Percentiles rank a stretch among this genome's conserved stretches.
phyloP scores from a whole-genome alignment of 2,888 invertebrate genomes.

The Caprella mutica region DNA sequence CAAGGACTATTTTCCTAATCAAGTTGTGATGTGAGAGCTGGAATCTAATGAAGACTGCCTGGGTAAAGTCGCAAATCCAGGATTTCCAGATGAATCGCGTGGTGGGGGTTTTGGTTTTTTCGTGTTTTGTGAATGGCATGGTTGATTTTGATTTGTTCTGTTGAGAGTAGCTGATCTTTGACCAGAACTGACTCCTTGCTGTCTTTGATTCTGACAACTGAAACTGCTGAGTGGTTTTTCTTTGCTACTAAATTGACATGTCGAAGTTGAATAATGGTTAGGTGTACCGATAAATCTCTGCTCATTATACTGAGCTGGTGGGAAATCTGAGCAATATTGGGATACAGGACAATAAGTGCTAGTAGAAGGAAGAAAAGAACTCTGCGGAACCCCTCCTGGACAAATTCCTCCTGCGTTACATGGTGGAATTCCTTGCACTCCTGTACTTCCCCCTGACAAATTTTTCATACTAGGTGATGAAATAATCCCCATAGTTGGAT shows the following conservation, averaged over 20 bases:
- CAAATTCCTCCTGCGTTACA: constrained; percentile 2
- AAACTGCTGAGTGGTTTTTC: neutral
- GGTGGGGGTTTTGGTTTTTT: constrained; percentile 4
- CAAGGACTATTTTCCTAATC: too few relatives aligned
- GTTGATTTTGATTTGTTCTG: neutral
- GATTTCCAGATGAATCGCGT: neutral
- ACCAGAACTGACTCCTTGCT: neutral
- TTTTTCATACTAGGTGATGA: too few relatives aligned
- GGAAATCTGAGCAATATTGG: neutral
- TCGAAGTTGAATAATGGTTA: neutral
- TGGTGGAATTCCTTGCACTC: too few relatives aligned
- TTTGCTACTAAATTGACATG: neutral
- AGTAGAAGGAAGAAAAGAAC: neutral
- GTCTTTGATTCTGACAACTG: neutral
- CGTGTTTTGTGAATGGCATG: neutral
- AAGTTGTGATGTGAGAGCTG: constrained; percentile 4
- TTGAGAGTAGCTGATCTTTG: neutral
- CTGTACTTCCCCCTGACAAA: too few relatives aligned
- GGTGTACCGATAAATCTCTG: too few relatives aligned
- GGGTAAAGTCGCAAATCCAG: neutral
- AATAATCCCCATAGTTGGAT: too few relatives aligned
- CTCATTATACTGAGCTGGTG: neutral
- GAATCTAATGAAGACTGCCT: constrained; percentile 10
- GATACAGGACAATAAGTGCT: neutral
- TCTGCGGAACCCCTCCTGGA: neutral